A percentile compares a stretch with the other conserved stretches of the same genome.
Conservation (phyloP, 2,113 vertebrate species). For the Trematocara unimaculatum region DNA sequence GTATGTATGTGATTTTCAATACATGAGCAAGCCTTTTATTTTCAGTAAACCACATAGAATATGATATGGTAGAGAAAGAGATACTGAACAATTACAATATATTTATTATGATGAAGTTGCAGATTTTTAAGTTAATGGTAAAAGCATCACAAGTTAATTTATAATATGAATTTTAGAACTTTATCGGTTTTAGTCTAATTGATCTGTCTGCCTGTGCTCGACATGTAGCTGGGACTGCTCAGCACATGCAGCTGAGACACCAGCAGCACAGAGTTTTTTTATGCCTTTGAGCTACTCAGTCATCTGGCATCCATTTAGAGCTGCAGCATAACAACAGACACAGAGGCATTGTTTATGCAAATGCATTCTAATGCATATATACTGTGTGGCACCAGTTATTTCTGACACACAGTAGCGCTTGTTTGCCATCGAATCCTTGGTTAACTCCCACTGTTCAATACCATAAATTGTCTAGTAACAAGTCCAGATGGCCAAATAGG, state of each 20-base stretch:
- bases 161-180: background rate
- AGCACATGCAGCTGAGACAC: background rate
- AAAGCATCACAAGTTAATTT: background rate
- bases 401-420: background rate
- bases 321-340: background rate
- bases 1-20: background rate
- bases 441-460: conserved; percentile 4
- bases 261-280: background rate
- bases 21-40: background rate
- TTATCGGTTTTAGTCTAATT: background rate
- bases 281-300: background rate
- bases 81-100: background rate
- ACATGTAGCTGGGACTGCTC: background rate
- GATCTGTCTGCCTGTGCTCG: background rate
- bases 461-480: background rate
- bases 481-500: background rate
- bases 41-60: background rate
- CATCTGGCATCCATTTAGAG: background rate
- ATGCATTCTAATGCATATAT: background rate
- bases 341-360: background rate
- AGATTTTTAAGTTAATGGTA: background rate
- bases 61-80: background rate
- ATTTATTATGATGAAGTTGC: background rate
- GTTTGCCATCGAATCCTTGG: background rate
- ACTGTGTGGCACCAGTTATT: background rate